A percentile compares a stretch with the other conserved stretches of the same genome.
These are phyloP conservation scores for Drosophila takahashii DNA, from an alignment of 1,140 invertebrate genomes.

Conservation along the genomic window DNA sequence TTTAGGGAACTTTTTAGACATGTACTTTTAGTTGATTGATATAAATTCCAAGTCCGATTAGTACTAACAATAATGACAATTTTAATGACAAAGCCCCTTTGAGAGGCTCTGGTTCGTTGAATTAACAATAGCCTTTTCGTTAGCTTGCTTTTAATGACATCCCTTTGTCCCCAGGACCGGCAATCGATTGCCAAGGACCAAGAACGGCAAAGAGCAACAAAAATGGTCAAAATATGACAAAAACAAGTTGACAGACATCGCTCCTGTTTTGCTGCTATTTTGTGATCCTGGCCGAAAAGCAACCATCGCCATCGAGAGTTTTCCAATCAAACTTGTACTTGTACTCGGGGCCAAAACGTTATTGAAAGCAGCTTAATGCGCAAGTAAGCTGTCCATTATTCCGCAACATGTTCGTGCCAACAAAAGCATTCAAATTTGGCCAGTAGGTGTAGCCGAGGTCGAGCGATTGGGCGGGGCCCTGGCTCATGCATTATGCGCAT, in stretches of 20 bases:
- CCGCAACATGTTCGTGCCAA: conserved; percentile 65
- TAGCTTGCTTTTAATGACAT: conserved; percentile 46
- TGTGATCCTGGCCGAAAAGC: neutral
- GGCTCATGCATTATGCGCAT: conserved; percentile 78
- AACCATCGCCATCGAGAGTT: conserved; percentile 51
- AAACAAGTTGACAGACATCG: conserved; percentile 56
- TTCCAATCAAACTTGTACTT: conserved; percentile 82
- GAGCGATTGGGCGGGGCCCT: neutral
- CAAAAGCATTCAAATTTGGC: conserved; percentile 70
- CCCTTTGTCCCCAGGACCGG: conserved; percentile 44
- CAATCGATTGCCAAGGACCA: conserved; percentile 61
- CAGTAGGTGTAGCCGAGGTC: conserved; percentile 29
- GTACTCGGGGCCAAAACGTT: conserved; percentile 68
- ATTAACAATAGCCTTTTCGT: conserved; percentile 11
- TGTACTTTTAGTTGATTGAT: neutral
- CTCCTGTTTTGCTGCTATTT: neutral
- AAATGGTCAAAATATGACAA: conserved; percentile 70
- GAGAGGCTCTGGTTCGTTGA: neutral
- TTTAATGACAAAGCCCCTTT: conserved; percentile 19
- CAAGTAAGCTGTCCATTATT: conserved; percentile 82
- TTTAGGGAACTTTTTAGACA: neutral
- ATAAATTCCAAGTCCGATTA: neutral
- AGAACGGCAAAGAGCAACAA: conserved; percentile 50
- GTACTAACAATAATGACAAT: conserved; percentile 7
- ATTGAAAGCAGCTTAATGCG: conserved; percentile 80